Percentiles rank a stretch among this genome's conserved stretches.
phyloP scores from a whole-genome alignment of 2,113 vertebrate species.

The Entomyzon cyanotis region DNA sequence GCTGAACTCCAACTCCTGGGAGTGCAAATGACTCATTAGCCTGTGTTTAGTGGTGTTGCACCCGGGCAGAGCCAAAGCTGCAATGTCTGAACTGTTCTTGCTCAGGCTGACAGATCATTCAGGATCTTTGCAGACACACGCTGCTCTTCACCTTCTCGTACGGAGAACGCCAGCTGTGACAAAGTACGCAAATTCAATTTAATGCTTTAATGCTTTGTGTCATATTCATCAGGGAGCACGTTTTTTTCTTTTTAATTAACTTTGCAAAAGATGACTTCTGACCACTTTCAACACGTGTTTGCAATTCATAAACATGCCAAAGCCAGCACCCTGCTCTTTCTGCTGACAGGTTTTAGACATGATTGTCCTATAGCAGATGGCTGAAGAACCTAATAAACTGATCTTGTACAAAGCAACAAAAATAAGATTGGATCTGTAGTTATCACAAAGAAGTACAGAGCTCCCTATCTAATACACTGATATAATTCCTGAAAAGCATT shows the following conservation, averaged over 20 bases:
- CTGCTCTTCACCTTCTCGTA: not conserved
- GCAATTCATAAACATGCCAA: not conserved
- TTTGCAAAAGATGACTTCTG: slow-evolving; percentile 22
- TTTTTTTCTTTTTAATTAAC: slow-evolving; percentile 24
- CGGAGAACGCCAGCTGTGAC: slow-evolving; percentile 23
- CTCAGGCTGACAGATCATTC: not conserved
- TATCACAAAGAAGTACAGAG: not conserved
- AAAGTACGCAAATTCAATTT: slow-evolving; percentile 57
- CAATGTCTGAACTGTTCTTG: not conserved
- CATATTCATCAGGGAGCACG: not conserved
- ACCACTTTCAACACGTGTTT: not conserved
- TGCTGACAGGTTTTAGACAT: slow-evolving; percentile 44
- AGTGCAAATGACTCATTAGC: not conserved
- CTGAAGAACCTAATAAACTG: slow-evolving; percentile 48
- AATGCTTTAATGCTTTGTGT: slow-evolving; percentile 47
- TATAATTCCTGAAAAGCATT: not conserved
- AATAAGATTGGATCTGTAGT: slow-evolving; percentile 5
- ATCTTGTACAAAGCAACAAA: slow-evolving; percentile 60
- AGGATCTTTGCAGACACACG: not conserved
- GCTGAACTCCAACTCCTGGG: not conserved
- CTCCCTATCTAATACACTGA: not conserved
- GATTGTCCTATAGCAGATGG: slow-evolving; percentile 46
- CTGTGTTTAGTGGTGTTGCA: not conserved
- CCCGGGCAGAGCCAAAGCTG: not conserved
- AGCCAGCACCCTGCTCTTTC: not conserved